A percentile compares a stretch with the other conserved stretches of the same genome.
Evolutionary conservation across 2,888 invertebrate genomes (phyloP).

Genomic region (Perithous albicinctus): DNA sequence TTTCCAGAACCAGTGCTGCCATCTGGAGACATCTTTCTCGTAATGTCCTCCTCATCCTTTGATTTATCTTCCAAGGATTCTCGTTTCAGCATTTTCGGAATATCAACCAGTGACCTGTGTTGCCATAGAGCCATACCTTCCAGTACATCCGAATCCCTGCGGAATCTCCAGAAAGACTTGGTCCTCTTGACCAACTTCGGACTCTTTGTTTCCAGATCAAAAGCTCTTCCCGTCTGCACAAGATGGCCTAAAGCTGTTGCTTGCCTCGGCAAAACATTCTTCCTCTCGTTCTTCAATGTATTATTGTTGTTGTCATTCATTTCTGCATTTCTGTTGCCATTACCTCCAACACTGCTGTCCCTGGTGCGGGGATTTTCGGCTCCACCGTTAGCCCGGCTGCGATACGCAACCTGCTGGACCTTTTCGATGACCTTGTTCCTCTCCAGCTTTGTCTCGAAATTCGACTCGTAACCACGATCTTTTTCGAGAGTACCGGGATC

Average conservation of each 20-base stretch:
- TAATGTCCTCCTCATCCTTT: constrained; percentile 72
- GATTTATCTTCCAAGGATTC: constrained; percentile 85
- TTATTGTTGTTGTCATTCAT: constrained; percentile 82
- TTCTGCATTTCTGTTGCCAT: constrained; percentile 68
- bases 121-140: constrained; percentile 96
- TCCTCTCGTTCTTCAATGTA: constrained; percentile 81
- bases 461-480: constrained; percentile 83
- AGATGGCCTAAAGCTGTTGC: constrained; percentile 76
- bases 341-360: constrained; percentile 15
- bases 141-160: constrained; percentile 90
- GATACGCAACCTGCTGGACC: constrained; percentile 62
- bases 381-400: constrained; percentile 70
- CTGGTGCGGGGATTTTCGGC: constrained; percentile 60
- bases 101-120: constrained; percentile 93
- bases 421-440: constrained; percentile 80
- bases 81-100: constrained; percentile 86
- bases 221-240: constrained; percentile 76
- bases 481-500: constrained; percentile 76
- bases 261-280: constrained; percentile 86
- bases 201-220: constrained; percentile 86
- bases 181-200: constrained; percentile 90
- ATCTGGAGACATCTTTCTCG: constrained; percentile 85
- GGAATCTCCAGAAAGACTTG: constrained; percentile 94
- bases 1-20: constrained; percentile 62
- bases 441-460: constrained; percentile 83